Conservation (phyloP, 2,888 invertebrate species). For the Mythimna loreyi region DNA sequence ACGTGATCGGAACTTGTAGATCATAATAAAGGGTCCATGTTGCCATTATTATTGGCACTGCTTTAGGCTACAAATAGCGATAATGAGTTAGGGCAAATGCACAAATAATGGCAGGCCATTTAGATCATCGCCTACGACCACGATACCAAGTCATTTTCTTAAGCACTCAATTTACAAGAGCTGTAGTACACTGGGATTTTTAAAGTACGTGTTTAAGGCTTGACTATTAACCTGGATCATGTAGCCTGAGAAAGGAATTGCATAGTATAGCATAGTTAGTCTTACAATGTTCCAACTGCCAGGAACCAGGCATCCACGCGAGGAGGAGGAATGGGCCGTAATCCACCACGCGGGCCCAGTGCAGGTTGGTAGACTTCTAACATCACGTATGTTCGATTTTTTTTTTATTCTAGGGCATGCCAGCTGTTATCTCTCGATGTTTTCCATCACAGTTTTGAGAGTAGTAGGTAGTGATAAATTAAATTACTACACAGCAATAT, state of each 20-base stretch:
- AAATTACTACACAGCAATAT: no score
- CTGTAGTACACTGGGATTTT: slow-evolving; percentile 10
- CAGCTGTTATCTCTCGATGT: no score
- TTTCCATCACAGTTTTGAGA: no score
- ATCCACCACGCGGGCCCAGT: no score
- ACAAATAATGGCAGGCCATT: slow-evolving; percentile 50
- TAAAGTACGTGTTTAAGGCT: not conserved
- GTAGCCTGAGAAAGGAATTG: not conserved
- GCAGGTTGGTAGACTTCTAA: no score
- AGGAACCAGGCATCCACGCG: no score
- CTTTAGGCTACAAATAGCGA: slow-evolving; percentile 47
- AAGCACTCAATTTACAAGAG: slow-evolving; percentile 50
- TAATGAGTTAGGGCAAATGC: slow-evolving; percentile 52
- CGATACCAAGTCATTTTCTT: slow-evolving; percentile 49
- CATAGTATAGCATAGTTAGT: no score
- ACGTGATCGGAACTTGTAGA: slow-evolving; percentile 5
- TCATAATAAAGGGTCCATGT: slow-evolving; percentile 16
- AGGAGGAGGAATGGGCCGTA: no score
- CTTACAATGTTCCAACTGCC: not conserved
- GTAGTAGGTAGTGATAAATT: no score
- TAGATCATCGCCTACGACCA: slow-evolving; percentile 50
- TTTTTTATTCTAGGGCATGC: no score
- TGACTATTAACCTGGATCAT: not conserved
- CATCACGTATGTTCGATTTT: no score
- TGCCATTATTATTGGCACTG: slow-evolving; percentile 38